Base-by-base conservation (phyloP, 1,140 invertebrate genomes). In the Sitodiplosis mosellana region DNA sequence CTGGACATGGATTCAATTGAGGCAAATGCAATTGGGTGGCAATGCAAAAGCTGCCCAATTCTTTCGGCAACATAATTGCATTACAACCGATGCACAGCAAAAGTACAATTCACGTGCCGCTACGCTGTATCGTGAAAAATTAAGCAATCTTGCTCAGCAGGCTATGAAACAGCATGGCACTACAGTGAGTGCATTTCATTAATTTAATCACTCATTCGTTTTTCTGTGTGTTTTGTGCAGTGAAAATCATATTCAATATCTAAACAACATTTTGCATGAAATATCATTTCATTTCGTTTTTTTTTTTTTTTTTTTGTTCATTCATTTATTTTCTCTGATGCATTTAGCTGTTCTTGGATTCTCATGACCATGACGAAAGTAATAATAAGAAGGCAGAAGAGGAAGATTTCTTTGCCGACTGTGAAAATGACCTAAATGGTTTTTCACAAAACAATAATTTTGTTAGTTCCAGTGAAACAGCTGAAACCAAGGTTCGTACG, bases 11-110 rank as follows among this genome's bases (percentile, higher is more conserved):
- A 64, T 85, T 8, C 95, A 99, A 67, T 67, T 99, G 2, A 72
- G 94, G 40, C 89, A 93, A 56, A 99, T 99, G 95, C 94, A 99
- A 69, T 69, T 97, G 46, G 95, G 96, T 53, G 96, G 96, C 57
- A 99, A 99, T 71, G 81, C 86, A 1, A 96, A 95, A 75, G 96
- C 95, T 53, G 77, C 74, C 48, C 78, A 87, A 58, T 99, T 88
- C 68, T 99, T 99, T 69, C 74, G 80, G 42, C 83, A 94, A 65
- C 88, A 99, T 63, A 93, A 95, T 52, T 87, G 88, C 61, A 77
- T 75, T 33, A 87, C 85, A 36, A 81, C 77, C 47, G 95, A 99
- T 72, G 81, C 92, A 15, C 88, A 97, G 54, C 89, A 94, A 64
- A 99, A 99, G 61, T 99, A 99, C 65, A 93, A 88, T 59, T 98